Conservation (phyloP, 2,797 vertebrate species). For the Atherinosoma microstoma region DNA sequence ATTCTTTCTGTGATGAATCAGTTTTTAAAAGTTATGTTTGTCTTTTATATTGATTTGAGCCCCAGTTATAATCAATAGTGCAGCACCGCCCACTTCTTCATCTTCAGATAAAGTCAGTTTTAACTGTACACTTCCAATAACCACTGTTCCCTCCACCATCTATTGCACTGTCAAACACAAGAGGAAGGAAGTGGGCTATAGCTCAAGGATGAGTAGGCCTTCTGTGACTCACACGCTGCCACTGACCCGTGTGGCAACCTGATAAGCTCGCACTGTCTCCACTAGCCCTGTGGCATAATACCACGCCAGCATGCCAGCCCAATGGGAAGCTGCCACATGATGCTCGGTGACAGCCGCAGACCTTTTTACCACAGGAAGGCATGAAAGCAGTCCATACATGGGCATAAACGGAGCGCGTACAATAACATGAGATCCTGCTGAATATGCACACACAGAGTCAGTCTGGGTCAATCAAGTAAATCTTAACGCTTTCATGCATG, state of each 20-base stretch:
- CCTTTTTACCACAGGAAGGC: conserved; percentile 38
- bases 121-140: conserved; percentile 7
- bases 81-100: not conserved
- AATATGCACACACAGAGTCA: conserved; percentile 58
- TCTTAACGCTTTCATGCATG: conserved; percentile 31
- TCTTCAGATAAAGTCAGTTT: not conserved
- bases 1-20: not conserved
- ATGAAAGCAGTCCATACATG: conserved; percentile 62
- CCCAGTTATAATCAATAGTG: not conserved
- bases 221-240: conserved; percentile 75
- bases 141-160: not conserved
- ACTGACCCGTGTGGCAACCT: conserved; percentile 78
- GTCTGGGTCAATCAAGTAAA: conserved; percentile 57
- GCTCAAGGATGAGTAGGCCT: conserved; percentile 57
- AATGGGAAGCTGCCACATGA: conserved; percentile 70
- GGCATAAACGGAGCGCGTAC: conserved; percentile 44
- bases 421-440: conserved; percentile 38
- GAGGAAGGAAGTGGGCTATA: conserved; percentile 66
- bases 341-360: conserved; percentile 60
- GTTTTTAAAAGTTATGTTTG: not conserved
- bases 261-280: conserved; percentile 80
- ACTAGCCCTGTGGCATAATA: conserved; percentile 65
- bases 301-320: conserved; percentile 62
- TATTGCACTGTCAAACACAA: conserved; percentile 18
- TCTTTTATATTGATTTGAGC: not conserved